Evolutionary conservation across 2,888 invertebrate genomes (phyloP).

Genomic region (Pterostichus niger): DNA sequence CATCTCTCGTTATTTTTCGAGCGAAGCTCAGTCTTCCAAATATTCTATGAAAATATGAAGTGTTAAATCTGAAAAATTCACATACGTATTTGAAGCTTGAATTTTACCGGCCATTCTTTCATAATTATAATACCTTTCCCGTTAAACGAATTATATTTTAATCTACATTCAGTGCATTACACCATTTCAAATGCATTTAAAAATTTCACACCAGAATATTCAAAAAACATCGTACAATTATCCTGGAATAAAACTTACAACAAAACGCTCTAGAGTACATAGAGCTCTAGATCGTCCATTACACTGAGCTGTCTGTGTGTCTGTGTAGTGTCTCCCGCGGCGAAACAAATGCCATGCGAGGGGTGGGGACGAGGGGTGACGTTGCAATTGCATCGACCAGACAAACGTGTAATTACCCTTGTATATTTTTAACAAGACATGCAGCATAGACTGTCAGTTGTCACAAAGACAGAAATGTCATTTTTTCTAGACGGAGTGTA

Average conservation of each 20-base stretch:
- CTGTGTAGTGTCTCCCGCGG: constrained; percentile 6
- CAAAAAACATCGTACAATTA: constrained; percentile 12
- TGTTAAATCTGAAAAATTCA: too few species aligned
- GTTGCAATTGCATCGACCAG: constrained; percentile 64
- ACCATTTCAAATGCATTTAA: constrained; percentile 43
- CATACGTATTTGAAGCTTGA: too few species aligned
- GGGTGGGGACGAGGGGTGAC: neutral
- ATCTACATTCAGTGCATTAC: constrained; percentile 14
- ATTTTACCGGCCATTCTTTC: too few species aligned
- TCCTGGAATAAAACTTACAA: constrained; percentile 11
- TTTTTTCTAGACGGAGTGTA: constrained; percentile 35
- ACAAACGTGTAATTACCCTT: constrained; percentile 72
- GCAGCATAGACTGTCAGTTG: constrained; percentile 56
- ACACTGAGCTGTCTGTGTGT: neutral
- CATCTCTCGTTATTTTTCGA: too few species aligned
- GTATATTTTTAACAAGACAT: constrained; percentile 72
- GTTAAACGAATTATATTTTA: constrained; percentile 36
- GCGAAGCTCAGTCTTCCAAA: too few species aligned
- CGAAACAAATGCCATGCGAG: constrained; percentile 45
- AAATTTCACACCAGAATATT: constrained; percentile 21
- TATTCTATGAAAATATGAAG: too few species aligned
- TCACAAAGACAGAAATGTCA: constrained; percentile 63
- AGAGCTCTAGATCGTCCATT: constrained; percentile 26
- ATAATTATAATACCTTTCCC: neutral
- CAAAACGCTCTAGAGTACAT: neutral